Conservation (phyloP, 2,888 invertebrate species). For the Marasmarcha lunaedactyla region DNA sequence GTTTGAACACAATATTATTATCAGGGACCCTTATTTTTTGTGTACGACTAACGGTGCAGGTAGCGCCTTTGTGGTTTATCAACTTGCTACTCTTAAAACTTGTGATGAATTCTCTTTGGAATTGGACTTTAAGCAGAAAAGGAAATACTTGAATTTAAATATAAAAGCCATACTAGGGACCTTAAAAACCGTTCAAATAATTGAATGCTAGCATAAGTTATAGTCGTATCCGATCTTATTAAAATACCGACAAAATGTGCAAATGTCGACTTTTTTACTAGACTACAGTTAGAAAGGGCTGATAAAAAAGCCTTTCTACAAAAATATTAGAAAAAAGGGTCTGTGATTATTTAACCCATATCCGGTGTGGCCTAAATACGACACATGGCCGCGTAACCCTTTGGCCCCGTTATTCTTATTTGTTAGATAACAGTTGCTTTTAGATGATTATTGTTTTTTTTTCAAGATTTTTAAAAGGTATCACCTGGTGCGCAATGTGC, state of each 20-base stretch:
- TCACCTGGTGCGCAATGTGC: conserved; percentile 31
- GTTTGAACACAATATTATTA: conserved; percentile 48
- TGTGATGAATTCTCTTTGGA: too few relatives aligned
- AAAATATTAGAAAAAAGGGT: conserved; percentile 44
- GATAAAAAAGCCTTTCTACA: conserved; percentile 50
- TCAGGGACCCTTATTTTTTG: conserved; percentile 29
- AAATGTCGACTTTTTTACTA: conserved; percentile 41
- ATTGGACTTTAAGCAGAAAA: too few relatives aligned
- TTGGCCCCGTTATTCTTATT: conserved; percentile 60
- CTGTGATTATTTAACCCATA: conserved; percentile 67
- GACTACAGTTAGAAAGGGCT: conserved; percentile 38
- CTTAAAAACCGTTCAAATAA: too few relatives aligned
- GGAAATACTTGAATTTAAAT: too few relatives aligned
- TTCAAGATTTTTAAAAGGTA: conserved; percentile 23
- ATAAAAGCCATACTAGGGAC: too few relatives aligned
- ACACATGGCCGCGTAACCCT: conserved; percentile 61
- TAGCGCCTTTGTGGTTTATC: conserved; percentile 32
- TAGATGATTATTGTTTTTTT: conserved; percentile 49
- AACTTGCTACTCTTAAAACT: conserved; percentile 5
- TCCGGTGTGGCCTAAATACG: conserved; percentile 40
- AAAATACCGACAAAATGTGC: conserved; percentile 44
- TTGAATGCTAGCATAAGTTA: too few relatives aligned
- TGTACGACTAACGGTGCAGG: conserved; percentile 25
- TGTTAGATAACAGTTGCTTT: conserved; percentile 54
- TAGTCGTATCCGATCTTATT: conserved; percentile 34